Conservation (phyloP, 64 coral and sea anemone species). For the Catalaphyllia jardinei region DNA sequence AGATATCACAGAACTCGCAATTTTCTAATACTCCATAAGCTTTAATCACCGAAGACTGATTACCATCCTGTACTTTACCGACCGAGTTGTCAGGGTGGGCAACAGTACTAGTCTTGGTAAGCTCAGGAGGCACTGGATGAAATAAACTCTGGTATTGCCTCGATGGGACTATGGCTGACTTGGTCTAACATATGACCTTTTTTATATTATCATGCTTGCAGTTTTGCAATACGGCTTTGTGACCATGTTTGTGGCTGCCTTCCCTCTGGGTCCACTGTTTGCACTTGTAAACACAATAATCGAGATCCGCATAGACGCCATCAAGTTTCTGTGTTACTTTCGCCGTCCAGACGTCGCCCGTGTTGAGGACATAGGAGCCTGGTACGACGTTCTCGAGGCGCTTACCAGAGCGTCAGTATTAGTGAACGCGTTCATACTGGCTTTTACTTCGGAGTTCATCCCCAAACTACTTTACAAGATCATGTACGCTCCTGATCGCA, state of each 20-base stretch:
- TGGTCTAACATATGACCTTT: background rate
- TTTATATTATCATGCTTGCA: slow-evolving; percentile 3
- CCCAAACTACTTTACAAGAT: slow-evolving; percentile 64
- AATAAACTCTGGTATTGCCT: too few species aligned
- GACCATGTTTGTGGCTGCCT: slow-evolving; percentile 89
- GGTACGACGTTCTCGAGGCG: slow-evolving; percentile 67
- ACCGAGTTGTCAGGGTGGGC: too few species aligned
- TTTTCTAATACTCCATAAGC: too few species aligned
- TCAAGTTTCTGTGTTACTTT: slow-evolving; percentile 81
- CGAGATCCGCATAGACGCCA: slow-evolving; percentile 66
- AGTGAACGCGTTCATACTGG: slow-evolving; percentile 74
- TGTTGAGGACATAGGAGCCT: slow-evolving; percentile 89
- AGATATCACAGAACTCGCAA: too few species aligned
- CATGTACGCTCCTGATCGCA: slow-evolving; percentile 42
- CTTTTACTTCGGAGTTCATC: slow-evolving; percentile 85
- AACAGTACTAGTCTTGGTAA: too few species aligned
- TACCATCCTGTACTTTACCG: too few species aligned
- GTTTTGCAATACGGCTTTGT: slow-evolving; percentile 93
- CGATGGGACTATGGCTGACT: too few species aligned
- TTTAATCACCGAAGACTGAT: too few species aligned
- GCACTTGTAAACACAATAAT: slow-evolving; percentile 70
- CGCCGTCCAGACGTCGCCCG: slow-evolving; percentile 68
- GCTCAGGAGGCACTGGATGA: too few species aligned
- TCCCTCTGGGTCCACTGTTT: slow-evolving; percentile 79
- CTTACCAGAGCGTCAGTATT: slow-evolving; percentile 68